Evolutionary conservation across 2,797 vertebrate genomes (phyloP).

Genomic region (Alosa sapidissima): DNA sequence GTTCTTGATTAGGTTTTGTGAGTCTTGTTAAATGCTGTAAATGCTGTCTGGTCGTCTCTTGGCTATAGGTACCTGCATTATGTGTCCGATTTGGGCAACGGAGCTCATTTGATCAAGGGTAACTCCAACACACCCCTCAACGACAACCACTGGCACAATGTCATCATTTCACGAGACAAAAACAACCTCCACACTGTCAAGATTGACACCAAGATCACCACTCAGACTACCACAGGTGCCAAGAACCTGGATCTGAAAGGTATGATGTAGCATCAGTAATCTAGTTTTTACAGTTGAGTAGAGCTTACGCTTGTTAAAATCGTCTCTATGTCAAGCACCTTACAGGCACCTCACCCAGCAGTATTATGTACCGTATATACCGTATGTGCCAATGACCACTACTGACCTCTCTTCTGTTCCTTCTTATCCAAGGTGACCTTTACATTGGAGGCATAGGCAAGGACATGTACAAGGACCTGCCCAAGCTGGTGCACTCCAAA

Average conservation of each 20-base stretch:
- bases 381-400: neutral
- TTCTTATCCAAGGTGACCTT: constrained; percentile 81
- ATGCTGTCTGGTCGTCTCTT: neutral
- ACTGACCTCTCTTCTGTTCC: neutral
- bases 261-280: constrained; percentile 54
- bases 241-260: constrained; percentile 98
- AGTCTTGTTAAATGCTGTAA: neutral
- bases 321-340: neutral
- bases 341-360: neutral
- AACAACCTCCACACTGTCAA: constrained; percentile 98
- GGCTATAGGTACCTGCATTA: constrained; percentile 90
- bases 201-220: constrained; percentile 98
- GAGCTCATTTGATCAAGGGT: constrained; percentile 97
- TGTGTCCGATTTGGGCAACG: constrained; percentile 97
- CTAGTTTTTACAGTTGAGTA: neutral
- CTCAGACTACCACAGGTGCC: constrained; percentile 94
- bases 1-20: neutral
- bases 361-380: neutral
- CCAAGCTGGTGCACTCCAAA: constrained; percentile 93
- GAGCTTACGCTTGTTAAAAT: neutral
- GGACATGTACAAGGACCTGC: constrained; percentile 94
- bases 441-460: constrained; percentile 95
- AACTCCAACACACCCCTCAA: constrained; percentile 97
- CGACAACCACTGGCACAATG: constrained; percentile 99
- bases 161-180: constrained; percentile 95